Base-by-base conservation (phyloP, 2,797 vertebrate species). In the Periophthalmus magnuspinnatus region DNA sequence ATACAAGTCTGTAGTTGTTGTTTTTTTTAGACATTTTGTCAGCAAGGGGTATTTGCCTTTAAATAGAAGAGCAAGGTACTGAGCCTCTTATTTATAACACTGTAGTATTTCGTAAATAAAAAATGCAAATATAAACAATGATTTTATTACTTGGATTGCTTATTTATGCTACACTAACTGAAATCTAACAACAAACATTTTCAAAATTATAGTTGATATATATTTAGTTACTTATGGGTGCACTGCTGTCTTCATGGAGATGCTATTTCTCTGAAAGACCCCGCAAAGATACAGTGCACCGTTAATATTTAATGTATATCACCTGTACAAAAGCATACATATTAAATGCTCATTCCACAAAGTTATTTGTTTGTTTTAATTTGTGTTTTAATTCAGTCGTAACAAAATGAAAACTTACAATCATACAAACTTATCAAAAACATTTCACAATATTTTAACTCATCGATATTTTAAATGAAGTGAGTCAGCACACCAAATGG, bases 21-120 rank as follows among this genome's bases (percentile, higher is more conserved):
- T n/a, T 28, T 28, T 28, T 28, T 85, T 76, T 68, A 79, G 84
- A 88, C 79, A 88, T 88, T 89, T 86, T 68, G 65, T 87, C 79
- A 84, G 77, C 75, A n/a, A 56, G 71, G 83, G 75, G 79, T 73
- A 67, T 84, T 83, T 76, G 66, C 69, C 57, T 74, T 80, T 45
- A 88, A 66, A 78, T 79, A 66, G 81, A 59, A 61, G 71, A 83
- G 65, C 70, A 81, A 85, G 92, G 93, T 93, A 93, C 92, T 87
- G 88, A 88, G 88, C 78, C 88, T 85, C 62, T 75, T 89, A 77
- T 93, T 91, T 92, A 86, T 93, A 90, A 86, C 54, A 71, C 58
- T 79, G 69, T 89, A 84, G 79, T 87, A 80, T 90, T 92, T 89
- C 79, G 66, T 86, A 72, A 93, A 91, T 94, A 92, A 93, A 92